phyloP scores from a whole-genome alignment of 2,113 vertebrate genomes.

The Zapornia atra region DNA sequence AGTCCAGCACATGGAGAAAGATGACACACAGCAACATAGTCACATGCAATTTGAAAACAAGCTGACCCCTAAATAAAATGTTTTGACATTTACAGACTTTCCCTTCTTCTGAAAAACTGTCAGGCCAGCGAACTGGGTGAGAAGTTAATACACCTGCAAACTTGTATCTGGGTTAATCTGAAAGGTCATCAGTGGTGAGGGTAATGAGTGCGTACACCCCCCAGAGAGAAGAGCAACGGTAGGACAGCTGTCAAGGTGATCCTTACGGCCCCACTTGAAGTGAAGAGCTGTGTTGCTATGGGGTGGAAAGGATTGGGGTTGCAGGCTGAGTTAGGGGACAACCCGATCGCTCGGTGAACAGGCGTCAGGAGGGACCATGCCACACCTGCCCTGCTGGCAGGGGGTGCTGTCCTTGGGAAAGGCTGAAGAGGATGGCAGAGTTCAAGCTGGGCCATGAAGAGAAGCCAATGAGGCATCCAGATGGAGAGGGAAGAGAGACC shows the following conservation, averaged over 20 bases:
- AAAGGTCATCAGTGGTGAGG: neutral
- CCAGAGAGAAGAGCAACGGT: neutral
- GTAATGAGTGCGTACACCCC: neutral
- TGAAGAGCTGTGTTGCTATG: neutral
- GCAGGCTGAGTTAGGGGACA: neutral
- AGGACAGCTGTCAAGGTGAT: neutral
- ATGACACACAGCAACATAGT: neutral
- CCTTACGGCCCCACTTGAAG: neutral
- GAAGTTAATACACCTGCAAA: neutral
- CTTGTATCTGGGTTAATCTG: rapidly evolving
- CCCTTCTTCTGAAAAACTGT: neutral
- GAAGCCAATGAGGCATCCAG: neutral
- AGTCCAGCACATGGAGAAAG: neutral
- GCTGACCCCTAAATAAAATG: neutral
- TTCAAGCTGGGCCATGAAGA: neutral
- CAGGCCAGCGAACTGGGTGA: neutral
- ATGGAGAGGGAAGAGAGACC: neutral
- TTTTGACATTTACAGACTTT: neutral
- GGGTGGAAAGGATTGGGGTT: neutral
- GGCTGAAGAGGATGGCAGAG: neutral
- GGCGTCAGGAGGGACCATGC: neutral
- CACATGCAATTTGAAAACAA: neutral
- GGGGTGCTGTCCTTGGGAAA: neutral
- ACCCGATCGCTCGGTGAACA: neutral
- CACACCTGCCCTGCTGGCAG: neutral